Conservation (phyloP, 2,888 invertebrate species). For the Glyphotaelius pellucidus region DNA sequence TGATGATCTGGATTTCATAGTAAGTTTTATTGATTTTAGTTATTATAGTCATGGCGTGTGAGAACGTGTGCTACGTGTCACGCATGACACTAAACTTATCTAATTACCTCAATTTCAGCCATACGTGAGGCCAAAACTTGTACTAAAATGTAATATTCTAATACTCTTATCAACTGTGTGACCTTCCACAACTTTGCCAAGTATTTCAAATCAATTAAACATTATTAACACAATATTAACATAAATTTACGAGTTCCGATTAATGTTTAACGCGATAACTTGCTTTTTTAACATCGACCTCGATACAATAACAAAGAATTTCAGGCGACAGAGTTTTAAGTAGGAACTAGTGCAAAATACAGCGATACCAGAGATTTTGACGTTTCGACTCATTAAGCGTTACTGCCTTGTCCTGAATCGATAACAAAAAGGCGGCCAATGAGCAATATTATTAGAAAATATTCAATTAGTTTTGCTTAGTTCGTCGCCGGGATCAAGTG, state of each 20-base stretch:
- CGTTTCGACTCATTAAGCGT: constrained; percentile 44
- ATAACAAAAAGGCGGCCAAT: constrained; percentile 37
- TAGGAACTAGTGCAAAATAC: constrained; percentile 12
- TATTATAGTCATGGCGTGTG: background rate
- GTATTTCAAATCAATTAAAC: background rate
- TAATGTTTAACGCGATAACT: background rate
- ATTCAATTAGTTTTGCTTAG: constrained; percentile 48
- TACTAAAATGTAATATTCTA: background rate
- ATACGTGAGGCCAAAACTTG: background rate
- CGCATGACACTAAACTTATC: background rate
- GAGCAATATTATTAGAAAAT: constrained; percentile 45
- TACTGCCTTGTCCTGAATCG: constrained; percentile 40
- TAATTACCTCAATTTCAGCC: background rate
- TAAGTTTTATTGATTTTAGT: constrained; percentile 76
- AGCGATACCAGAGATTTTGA: constrained; percentile 34
- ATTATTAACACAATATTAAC: background rate
- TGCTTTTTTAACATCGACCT: constrained; percentile 2
- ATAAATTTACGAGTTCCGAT: background rate
- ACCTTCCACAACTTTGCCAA: background rate
- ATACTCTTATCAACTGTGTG: background rate
- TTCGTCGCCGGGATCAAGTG: constrained; percentile 16
- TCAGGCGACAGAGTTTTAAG: background rate
- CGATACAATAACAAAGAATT: background rate
- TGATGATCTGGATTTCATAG: constrained; percentile 95
- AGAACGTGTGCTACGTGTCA: background rate